Evolutionary conservation across 2,113 vertebrate species (phyloP), one percentile per base, ranked within the genome.

Genomic region (Craseonycteris thonglongyai): DNA sequence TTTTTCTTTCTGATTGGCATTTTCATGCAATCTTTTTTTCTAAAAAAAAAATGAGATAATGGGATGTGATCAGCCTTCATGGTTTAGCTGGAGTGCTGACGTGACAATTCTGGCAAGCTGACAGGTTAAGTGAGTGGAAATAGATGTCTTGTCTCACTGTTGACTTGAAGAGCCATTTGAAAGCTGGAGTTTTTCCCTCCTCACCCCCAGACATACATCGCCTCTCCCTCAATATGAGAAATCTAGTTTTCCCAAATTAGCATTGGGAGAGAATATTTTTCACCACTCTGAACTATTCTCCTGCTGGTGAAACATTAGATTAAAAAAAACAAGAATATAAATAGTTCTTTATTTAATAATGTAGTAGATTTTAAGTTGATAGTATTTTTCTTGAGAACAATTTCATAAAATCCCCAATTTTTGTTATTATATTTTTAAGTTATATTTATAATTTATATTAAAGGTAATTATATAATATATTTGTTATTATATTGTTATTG

Each of bases 51-150:
- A 85, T 96, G 90, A 97, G 90, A 95, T 96, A 97, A 97, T 96
- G 95, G 96, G 61, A 90, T 86, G 51, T 95, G 96, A 97, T 94
- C 95, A 90, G 84, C 75, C 84, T 66, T 95, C 1, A 0, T 88
- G 81, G 87, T 90, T 92, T 93, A 87, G 80, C 84, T 90, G 30
- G n/a, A 95, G 79, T 90, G 95, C 96, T 96, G 93, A 95, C 84
- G 16, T 96, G 92, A 94, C 84, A 71, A 45, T 96, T 94, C 92
- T 92, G 95, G 92, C 90, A 97, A 93, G 82, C 82, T 96, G 96
- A 97, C 97, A 97, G 87, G 66, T 96, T 97, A 97, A 97, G 93
- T 96, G 95, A 97, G 42, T 90, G 45, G 72, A 96, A 97, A 96
- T 92, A 95, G 66, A 90, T 97, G 90, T 75, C 87, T 96, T 78